phyloP scores from a whole-genome alignment of 2,888 invertebrate genomes.

The Petrophora chlorosata region DNA sequence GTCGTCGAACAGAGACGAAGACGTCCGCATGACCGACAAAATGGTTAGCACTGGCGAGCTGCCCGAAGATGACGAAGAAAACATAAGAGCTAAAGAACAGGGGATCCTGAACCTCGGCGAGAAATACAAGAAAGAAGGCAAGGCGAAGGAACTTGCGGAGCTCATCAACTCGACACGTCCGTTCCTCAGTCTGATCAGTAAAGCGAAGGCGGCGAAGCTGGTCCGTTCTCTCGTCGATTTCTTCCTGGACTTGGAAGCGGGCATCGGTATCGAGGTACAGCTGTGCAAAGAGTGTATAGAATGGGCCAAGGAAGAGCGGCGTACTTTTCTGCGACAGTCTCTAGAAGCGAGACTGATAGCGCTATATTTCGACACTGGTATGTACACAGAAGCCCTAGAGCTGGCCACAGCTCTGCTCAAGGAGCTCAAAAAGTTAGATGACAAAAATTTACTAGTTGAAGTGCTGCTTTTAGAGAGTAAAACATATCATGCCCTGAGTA shows the following conservation, averaged over 20 bases:
- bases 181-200: constrained; percentile 97
- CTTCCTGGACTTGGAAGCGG: constrained; percentile 98
- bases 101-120: constrained; percentile 96
- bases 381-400: constrained; percentile 93
- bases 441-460: constrained; percentile 99
- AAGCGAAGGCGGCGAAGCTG: constrained; percentile 99
- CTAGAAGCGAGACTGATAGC: constrained; percentile 97
- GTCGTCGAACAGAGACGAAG: constrained; percentile 89
- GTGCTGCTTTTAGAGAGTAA: constrained; percentile 99
- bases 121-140: constrained; percentile 95
- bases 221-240: constrained; percentile 98
- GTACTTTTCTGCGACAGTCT: constrained; percentile 98
- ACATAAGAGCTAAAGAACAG: constrained; percentile 95
- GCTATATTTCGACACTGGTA: constrained; percentile 95
- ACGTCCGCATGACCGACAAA: constrained; percentile 89
- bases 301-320: constrained; percentile 99
- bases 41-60: constrained; percentile 90
- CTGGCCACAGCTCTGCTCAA: constrained; percentile 94
- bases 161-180: constrained; percentile 98
- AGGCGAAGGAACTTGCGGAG: constrained; percentile 95
- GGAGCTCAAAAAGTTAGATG: constrained; percentile 99
- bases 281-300: constrained; percentile 99
- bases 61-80: constrained; percentile 93
- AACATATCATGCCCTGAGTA: constrained; percentile 98
- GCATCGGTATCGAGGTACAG: constrained; percentile 96